Evolutionary conservation across 2,797 vertebrate species (phyloP), one percentile per base, ranked within the genome.

Genomic region (Antennarius maculatus): DNA sequence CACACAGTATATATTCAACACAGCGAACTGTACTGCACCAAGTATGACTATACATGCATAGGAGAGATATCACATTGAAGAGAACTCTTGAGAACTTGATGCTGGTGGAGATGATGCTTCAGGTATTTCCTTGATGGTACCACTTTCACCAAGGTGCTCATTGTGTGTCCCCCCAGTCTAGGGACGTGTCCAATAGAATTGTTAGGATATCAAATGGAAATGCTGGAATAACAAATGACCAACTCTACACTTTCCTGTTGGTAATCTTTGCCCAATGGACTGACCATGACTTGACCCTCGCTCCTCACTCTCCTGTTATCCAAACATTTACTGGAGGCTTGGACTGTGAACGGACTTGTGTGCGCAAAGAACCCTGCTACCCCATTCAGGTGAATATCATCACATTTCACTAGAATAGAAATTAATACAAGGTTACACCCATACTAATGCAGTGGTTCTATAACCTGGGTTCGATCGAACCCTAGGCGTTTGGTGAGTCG

Each of bases 251-350:
- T 0, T 80, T 93, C 58, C 16, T 95, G 72, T 84, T 96, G 76
- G 93, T 95, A 61, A 92, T 94, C 2, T 98, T 95, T 72, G 94
- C 91, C 17, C 96, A 98, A 62, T 91, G 94, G 90, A 88, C 92
- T 1, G 92, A 95, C 71, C 96, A 98, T 0, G 95, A 98, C 77
- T 52, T 97, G 17, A 93, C 94, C n/a, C 85, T 96, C 4, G 87
- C 94, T 2, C 95, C 96, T 0, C 4, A 27, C 0, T 92, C 93
- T 42, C 91, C 93, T 27, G 90, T 77, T 90, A 93, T 0, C 71
- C 84, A 77, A 0, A 83, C 92, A 11, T 89, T 87, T 69, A 92
- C 71, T 71, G 81, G 79, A 0, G 85, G 75, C 0, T 73, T 92
- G 0, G 43, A 91, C 72, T 95, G 95, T 39, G 90, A 89, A 0